Base-by-base conservation (phyloP, 2,888 invertebrate species). In the Empis stercorea region DNA sequence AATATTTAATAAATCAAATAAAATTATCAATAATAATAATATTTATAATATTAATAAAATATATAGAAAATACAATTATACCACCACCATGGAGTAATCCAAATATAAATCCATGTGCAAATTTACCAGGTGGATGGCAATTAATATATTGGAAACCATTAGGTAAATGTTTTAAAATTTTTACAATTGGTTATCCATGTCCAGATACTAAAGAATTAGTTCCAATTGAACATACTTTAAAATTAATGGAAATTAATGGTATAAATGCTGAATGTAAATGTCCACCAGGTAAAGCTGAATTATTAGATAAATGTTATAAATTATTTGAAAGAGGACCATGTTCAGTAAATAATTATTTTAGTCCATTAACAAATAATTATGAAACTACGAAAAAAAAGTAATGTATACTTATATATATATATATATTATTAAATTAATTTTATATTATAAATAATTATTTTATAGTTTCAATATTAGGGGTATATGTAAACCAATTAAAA, bases 61-160 rank as follows among this genome's bases (percentile, higher is more conserved):
- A 55, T 11, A 48, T 47, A 10, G 50, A 59, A 14, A 57, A 60
- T 5, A 66, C 65, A n/a, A 81, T 88, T 51, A 74, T 85, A 56
- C 83, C 88, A 32, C 89, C 89, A 1, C 86, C 87, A 10, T 89
- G 89, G 89, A 87, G 87, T 44, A 81, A 89, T 63, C 82, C 86
- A 1, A 73, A 76, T 52, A 74, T 78, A 57, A 89, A 89, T 66
- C 89, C 89, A 0, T 89, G 89, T 57, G 87, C 88, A 4, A 71
- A 77, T 3, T 79, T 83, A 63, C 81, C 86, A 0, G 76, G 82
- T 51, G 88, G 88, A 42, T 89, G 89, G 89, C 86, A 88, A 59
- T 74, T 87, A 61, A 74, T 89, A 47, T 87, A 81, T 65, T 89
- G 88, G 88, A 83, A 87, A 10, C 74, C 78, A 1, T 81, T 89